Base-by-base conservation (phyloP, 1,140 invertebrate genomes). In the Drosophila leontia region DNA sequence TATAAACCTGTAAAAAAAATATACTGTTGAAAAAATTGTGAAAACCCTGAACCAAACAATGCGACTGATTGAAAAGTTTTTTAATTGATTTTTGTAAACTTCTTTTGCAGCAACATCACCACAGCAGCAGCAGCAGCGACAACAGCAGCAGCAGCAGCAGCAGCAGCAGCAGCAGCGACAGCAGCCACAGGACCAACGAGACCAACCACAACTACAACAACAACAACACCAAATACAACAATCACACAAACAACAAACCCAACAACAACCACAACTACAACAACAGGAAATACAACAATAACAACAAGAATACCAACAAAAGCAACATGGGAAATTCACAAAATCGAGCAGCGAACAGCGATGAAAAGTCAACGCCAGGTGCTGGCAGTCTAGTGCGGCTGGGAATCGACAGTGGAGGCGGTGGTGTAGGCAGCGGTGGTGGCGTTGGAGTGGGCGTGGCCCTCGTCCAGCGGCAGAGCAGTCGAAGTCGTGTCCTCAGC, bases 71-170 rank as follows among this genome's bases (percentile, higher is more conserved):
- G 87, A 87, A 91, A 91, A 91, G 69, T 91, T 91, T 87, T 91
- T 88, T 91, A 91, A 91, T 91, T 91, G 87, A 91, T 91, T 91
- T 91, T 91, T 82, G 80, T 75, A 76, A 90, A 90, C 81, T 90
- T 87, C 59, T 77, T 70, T 79, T 69, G 29, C 64, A 78, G 69
- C 48, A 60, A 29, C 60, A 37, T 50, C n/a, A 15, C 67, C 13
- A 29, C 55, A 70, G 61, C 71, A 45, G 11, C 26, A 39, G 41
- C 29, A 7, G 13, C 44, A 23, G 26, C 42, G 37, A 2, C 56
- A 17, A 12, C 50, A 57, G 34, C 70, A 23, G 13, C 23, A 37
- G 35, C 17, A 12, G 17, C n/a, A n/a, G n/a, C 50, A 57, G 39
- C 70, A 23, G 13, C 23, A 37, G 35, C 17, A 12, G 17, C 39